These are phyloP conservation scores for Sebastes dallii DNA, from an alignment of 2,797 vertebrate genomes.

Conservation along the genomic window DNA sequence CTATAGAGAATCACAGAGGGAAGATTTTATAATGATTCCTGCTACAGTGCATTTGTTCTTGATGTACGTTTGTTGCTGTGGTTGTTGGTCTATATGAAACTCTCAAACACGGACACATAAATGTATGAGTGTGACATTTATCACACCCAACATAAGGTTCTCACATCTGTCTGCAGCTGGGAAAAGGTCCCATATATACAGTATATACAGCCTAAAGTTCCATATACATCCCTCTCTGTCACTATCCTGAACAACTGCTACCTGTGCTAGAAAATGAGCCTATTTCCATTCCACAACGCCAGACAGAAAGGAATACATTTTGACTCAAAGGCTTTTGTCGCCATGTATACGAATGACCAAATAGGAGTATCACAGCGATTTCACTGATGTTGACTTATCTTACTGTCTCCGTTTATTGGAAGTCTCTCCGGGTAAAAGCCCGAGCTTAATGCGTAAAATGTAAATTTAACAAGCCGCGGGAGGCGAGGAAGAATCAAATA, in stretches of 20 bases:
- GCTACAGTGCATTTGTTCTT: background rate
- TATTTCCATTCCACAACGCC: constrained; percentile 36
- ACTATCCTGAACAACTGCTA: background rate
- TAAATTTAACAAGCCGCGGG: constrained; percentile 64
- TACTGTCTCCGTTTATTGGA: constrained; percentile 11
- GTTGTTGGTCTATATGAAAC: background rate
- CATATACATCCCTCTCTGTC: background rate
- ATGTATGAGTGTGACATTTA: constrained; percentile 8
- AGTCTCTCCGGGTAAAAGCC: constrained; percentile 46
- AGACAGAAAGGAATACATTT: background rate
- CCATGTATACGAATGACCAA: constrained; percentile 5
- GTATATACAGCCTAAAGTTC: background rate
- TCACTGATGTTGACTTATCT: constrained; percentile 48
- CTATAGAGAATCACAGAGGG: background rate
- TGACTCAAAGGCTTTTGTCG: background rate
- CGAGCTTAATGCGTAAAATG: constrained; percentile 54
- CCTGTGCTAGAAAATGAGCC: background rate
- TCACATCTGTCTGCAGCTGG: background rate
- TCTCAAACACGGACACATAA: background rate
- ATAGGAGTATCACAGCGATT: constrained; percentile 25
- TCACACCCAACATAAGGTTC: background rate
- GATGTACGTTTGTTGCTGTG: background rate
- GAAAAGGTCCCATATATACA: background rate
- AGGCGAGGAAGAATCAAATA: constrained; percentile 47
- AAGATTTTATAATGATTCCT: background rate